Conservation (phyloP, 2,888 invertebrate species). For the Portevinia maculata region DNA sequence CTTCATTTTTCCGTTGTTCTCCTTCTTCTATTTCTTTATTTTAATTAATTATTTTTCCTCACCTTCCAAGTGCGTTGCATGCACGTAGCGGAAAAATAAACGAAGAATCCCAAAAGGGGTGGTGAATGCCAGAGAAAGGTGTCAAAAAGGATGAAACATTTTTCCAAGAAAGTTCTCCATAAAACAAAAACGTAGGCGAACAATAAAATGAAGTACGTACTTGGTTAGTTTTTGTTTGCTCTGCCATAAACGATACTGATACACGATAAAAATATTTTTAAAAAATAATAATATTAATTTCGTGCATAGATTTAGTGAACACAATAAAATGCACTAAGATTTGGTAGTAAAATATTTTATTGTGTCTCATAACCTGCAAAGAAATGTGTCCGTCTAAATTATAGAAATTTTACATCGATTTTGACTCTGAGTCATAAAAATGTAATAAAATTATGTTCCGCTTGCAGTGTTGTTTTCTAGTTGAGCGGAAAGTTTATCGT, state of each 20-base stretch:
- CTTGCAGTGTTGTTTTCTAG: background rate
- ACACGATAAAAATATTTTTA: background rate
- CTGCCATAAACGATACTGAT: background rate
- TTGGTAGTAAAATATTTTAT: constrained; percentile 29
- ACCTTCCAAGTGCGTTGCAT: constrained; percentile 2
- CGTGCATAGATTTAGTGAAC: constrained; percentile 13
- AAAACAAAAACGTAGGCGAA: no score
- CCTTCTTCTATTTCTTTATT: constrained; percentile 16
- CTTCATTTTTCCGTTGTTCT: constrained; percentile 42
- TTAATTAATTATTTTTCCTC: constrained; percentile 50
- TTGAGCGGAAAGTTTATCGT: background rate
- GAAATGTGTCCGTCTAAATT: constrained; percentile 8
- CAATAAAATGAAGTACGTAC: background rate
- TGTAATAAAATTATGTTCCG: background rate
- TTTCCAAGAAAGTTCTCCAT: background rate
- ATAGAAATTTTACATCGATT: constrained; percentile 10
- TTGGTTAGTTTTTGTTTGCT: background rate
- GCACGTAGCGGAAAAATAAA: constrained; percentile 41
- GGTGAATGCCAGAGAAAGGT: background rate
- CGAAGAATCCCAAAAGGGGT: no score
- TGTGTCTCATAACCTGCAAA: constrained; percentile 4
- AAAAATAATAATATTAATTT: background rate
- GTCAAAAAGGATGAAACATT: background rate
- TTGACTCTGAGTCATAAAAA: background rate
- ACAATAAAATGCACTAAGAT: constrained; percentile 25